These are phyloP conservation scores for Triplophysa tibetana DNA, from an alignment of 2,113 vertebrate species.

Conservation along the genomic window DNA sequence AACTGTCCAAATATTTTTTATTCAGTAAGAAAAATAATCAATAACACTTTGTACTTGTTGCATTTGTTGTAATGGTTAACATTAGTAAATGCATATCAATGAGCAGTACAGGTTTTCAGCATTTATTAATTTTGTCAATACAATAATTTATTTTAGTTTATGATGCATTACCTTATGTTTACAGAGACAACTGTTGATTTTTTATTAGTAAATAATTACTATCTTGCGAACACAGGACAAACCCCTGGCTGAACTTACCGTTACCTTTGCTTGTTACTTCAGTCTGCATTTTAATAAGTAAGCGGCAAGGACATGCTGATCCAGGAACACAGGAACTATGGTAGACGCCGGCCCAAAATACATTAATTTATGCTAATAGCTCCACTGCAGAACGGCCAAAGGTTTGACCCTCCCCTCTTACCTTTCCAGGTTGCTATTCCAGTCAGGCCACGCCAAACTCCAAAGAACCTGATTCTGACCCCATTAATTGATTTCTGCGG, in stretches of 20 bases:
- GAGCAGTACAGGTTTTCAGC: too few species aligned
- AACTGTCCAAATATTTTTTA: too few species aligned
- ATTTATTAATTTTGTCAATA: too few species aligned
- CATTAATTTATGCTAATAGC: constrained; percentile 46
- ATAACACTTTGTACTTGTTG: too few species aligned
- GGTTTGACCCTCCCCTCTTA: constrained; percentile 50
- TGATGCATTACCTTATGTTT: too few species aligned
- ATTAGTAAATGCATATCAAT: too few species aligned
- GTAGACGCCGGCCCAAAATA: constrained; percentile 19
- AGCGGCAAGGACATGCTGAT: constrained; percentile 34
- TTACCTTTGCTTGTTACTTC: constrained; percentile 21
- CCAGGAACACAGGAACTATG: constrained; percentile 2
- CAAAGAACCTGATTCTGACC: constrained; percentile 60
- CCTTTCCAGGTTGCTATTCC: constrained; percentile 56
- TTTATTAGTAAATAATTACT: too few species aligned
- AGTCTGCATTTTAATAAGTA: constrained; percentile 43
- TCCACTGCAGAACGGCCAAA: constrained; percentile 36
- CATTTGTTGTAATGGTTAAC: too few species aligned
- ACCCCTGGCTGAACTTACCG: constrained; percentile 4
- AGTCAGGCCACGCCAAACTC: constrained; percentile 63
- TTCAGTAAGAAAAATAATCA: too few species aligned
- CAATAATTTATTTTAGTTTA: too few species aligned
- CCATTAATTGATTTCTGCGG: constrained; percentile 71
- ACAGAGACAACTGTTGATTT: too few species aligned
- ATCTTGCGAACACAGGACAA: constrained; percentile 24